These are phyloP conservation scores for Otolemur crassicaudatus DNA, from an alignment of 2,797 vertebrate species.

Conservation along the genomic window DNA sequence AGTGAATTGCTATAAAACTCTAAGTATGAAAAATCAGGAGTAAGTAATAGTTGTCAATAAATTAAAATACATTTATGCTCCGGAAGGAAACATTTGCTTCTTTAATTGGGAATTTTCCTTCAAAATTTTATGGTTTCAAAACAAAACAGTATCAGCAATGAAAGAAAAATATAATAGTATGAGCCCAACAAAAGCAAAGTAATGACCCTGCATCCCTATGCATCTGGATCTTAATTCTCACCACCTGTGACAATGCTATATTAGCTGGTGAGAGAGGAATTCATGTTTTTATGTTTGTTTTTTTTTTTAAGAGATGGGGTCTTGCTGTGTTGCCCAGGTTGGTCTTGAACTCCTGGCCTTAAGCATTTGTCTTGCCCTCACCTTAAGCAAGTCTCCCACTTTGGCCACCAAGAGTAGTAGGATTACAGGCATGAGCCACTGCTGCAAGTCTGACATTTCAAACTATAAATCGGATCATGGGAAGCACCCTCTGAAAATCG, in stretches of 20 bases:
- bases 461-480: not conserved
- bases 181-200: not conserved
- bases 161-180: not conserved
- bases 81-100: not conserved
- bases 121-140: not conserved
- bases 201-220: not conserved
- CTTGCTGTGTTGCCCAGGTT: not conserved
- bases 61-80: not conserved
- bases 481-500: not conserved
- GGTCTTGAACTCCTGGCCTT: not conserved
- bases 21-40: not conserved
- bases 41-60: not conserved
- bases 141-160: not conserved
- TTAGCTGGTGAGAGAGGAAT: not conserved
- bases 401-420: not conserved
- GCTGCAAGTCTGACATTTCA: not conserved
- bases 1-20: too few relatives aligned
- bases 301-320: not conserved
- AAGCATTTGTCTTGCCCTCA: not conserved
- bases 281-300: not conserved
- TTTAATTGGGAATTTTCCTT: not conserved
- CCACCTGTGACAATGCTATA: not conserved
- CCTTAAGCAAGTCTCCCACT: not conserved
- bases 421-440: not conserved
- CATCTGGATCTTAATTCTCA: not conserved